Evolutionary conservation across 2,888 invertebrate genomes (phyloP).

Genomic region (Drosophila eohydei): DNA sequence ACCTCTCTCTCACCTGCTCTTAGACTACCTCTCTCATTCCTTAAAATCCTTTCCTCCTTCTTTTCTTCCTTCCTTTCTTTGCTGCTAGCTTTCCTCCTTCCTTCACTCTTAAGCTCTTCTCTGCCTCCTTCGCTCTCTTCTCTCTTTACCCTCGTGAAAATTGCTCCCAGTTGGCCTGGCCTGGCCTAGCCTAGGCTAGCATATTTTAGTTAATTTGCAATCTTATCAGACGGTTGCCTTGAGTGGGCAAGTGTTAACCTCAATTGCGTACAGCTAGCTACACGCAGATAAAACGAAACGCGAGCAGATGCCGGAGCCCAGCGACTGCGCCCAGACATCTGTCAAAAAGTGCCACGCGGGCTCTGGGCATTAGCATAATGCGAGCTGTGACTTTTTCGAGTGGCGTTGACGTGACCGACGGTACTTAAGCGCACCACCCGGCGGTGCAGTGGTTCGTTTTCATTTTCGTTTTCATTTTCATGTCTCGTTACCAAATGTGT

Average conservation of each 20-base stretch:
- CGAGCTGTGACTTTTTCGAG: slow-evolving; percentile 18
- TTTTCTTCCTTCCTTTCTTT: too few species aligned
- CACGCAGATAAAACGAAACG: slow-evolving; percentile 71
- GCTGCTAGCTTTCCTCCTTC: too few species aligned
- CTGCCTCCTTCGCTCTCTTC: not conserved
- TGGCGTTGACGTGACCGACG: slow-evolving; percentile 66
- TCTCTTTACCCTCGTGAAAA: too few species aligned
- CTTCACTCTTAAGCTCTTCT: not conserved
- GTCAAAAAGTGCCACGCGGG: slow-evolving; percentile 30
- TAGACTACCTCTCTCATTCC: not conserved
- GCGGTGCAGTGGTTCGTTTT: slow-evolving; percentile 32
- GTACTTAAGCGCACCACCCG: slow-evolving; percentile 64
- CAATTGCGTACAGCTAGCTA: slow-evolving; percentile 70
- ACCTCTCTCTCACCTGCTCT: too few species aligned
- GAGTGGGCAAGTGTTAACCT: slow-evolving; percentile 67
- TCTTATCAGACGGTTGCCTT: slow-evolving; percentile 47
- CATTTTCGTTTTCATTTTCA: slow-evolving; percentile 2
- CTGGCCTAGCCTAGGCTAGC: not conserved
- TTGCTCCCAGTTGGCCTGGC: not conserved
- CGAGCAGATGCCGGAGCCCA: slow-evolving; percentile 40
- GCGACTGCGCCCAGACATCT: slow-evolving; percentile 62
- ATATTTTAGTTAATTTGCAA: slow-evolving; percentile 3
- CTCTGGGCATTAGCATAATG: slow-evolving; percentile 69
- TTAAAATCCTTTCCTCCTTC: not conserved
- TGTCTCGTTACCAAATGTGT: slow-evolving; percentile 52